Evolutionary conservation across 2,113 vertebrate species (phyloP).

Genomic region (Entosphenus tridentatus): DNA sequence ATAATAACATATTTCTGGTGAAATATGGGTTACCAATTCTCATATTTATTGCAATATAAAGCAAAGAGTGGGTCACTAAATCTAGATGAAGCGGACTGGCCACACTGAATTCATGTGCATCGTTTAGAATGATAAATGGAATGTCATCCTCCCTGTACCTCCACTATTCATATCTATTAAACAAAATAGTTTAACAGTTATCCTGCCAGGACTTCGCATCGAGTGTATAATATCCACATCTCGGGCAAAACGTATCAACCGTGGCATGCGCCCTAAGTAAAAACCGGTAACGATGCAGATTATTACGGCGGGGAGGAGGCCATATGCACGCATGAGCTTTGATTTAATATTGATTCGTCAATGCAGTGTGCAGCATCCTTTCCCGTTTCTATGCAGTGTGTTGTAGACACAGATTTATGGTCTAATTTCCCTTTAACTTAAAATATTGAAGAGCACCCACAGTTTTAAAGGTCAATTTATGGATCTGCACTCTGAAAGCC

Average conservation of each 20-base stretch:
- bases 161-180: slow-evolving; percentile 6
- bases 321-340: not conserved
- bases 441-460: slow-evolving; percentile 4
- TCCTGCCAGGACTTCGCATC: not conserved
- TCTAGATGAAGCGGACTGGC: not conserved
- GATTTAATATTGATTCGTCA: slow-evolving; percentile 3
- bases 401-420: slow-evolving; percentile 4
- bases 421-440: slow-evolving; percentile 5
- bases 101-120: not conserved
- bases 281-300: no score
- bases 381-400: not conserved
- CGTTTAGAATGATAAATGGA: slow-evolving; percentile 5
- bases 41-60: not conserved
- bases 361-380: not conserved
- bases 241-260: no score
- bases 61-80: not conserved
- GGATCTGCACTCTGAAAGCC: slow-evolving; percentile 5
- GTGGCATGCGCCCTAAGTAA: no score
- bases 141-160: not conserved
- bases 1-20: slow-evolving; percentile 4
- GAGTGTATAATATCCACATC: no score
- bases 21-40: slow-evolving; percentile 4
- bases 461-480: slow-evolving; percentile 7
- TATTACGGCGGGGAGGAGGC: no score
- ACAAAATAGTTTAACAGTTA: slow-evolving; percentile 3